These are phyloP conservation scores for Syngnathus scovelli DNA, from an alignment of 2,113 vertebrate species.

Conservation along the genomic window DNA sequence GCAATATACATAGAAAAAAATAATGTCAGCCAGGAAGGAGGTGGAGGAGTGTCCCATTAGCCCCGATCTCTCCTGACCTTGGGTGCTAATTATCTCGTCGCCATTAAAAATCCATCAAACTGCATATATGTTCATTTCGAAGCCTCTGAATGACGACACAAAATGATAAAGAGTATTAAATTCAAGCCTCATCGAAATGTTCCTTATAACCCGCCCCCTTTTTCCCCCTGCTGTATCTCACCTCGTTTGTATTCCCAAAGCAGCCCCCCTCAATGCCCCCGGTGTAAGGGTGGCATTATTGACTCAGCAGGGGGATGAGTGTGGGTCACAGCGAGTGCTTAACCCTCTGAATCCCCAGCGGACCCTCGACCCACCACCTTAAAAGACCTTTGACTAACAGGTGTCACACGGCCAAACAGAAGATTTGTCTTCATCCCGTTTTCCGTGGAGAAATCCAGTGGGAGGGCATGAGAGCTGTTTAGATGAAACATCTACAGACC, in stretches of 20 bases:
- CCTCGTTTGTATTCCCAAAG: conserved; percentile 54
- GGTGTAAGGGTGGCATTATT: conserved; percentile 53
- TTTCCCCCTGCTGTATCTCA: conserved; percentile 26
- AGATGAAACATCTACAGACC: neutral
- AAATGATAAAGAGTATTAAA: conserved; percentile 42
- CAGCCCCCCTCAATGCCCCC: conserved; percentile 36
- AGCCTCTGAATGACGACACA: too few relatives aligned
- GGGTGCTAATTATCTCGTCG: too few relatives aligned
- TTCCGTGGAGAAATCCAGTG: neutral
- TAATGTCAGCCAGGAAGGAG: too few relatives aligned
- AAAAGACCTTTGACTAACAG: neutral
- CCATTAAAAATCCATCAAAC: too few relatives aligned
- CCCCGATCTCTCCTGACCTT: too few relatives aligned
- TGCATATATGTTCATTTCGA: too few relatives aligned
- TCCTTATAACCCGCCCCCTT: conserved; percentile 36
- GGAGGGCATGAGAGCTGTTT: neutral
- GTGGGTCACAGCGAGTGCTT: conserved; percentile 55
- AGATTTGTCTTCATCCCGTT: neutral
- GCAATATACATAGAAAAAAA: too few relatives aligned
- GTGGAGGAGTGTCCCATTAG: too few relatives aligned
- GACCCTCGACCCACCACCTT: conserved; percentile 27
- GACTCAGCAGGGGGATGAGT: conserved; percentile 56
- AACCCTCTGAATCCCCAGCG: conserved; percentile 57
- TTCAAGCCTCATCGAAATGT: conserved; percentile 44
- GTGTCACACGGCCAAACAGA: neutral